phyloP scores from a whole-genome alignment of 1,140 invertebrate genomes.

The Nephila pilipes region DNA sequence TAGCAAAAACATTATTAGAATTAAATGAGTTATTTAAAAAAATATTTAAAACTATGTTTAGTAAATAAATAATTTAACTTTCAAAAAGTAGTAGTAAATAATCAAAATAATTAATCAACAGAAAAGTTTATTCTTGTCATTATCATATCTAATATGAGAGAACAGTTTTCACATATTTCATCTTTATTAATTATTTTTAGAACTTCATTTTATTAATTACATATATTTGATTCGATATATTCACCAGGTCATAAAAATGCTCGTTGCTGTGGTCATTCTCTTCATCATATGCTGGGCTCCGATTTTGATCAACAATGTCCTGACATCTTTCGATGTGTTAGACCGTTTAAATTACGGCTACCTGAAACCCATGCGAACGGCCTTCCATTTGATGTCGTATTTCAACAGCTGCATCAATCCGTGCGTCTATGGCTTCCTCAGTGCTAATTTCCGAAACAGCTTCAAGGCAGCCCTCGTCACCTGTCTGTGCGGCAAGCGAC shows the following conservation, averaged over 20 bases:
- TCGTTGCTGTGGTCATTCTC: constrained; percentile 86
- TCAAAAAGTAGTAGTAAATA: too few relatives aligned
- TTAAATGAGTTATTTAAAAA: too few relatives aligned
- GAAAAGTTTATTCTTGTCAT: too few relatives aligned
- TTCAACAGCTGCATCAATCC: constrained; percentile 90
- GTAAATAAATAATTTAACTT: too few relatives aligned
- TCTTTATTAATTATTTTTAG: too few relatives aligned
- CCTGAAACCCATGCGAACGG: constrained; percentile 85
- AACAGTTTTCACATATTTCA: too few relatives aligned
- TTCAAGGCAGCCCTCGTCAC: constrained; percentile 82
- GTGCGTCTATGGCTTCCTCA: constrained; percentile 91
- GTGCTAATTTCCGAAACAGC: constrained; percentile 88
- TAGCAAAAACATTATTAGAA: too few relatives aligned
- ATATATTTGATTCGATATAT: background rate
- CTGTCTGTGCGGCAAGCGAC: constrained; percentile 78
- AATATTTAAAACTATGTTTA: too few relatives aligned
- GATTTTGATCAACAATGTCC: constrained; percentile 85
- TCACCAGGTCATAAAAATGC: constrained; percentile 87
- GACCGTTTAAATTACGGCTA: constrained; percentile 83
- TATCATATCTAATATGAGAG: too few relatives aligned
- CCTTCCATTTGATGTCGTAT: constrained; percentile 86
- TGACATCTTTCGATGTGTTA: constrained; percentile 85
- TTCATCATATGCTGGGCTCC: constrained; percentile 88
- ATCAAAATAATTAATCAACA: too few relatives aligned
- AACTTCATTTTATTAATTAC: too few relatives aligned